Base-by-base conservation (phyloP, 2,797 vertebrate genomes). In the Rhodeus uyekii region DNA sequence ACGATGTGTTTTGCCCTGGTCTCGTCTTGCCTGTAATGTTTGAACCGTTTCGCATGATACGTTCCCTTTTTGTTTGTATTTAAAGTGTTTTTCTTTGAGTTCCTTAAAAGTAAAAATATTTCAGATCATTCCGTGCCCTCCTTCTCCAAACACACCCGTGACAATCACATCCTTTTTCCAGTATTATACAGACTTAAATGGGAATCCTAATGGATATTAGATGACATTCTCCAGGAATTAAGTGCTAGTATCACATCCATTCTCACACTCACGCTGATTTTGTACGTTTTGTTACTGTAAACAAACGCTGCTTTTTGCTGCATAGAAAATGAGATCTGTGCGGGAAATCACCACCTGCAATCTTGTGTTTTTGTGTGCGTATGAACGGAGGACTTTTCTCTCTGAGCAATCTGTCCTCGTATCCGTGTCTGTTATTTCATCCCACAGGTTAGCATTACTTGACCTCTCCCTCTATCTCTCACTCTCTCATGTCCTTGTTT, bases 351-450 rank as follows among this genome's bases (percentile, higher is more conserved):
- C 74, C 55, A 76, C 53, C 74, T 76, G 74, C 9, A 61, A 18
- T 44, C 74, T 42, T 1, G 73, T 27, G 74, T 44, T 61, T 27
- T 76, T 42, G 36, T 71, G 24, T 10, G 9, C 50, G 50, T 55
- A 24, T 24, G 10, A 55, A 13, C 53, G 4, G 12, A 58, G 0
- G 29, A 2, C 32, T 63, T 5, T 63, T 34, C n/a, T 44, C 22
- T 69, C 65, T 36, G 38, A 61, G 29, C 53, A 46, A 19, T 46
- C 55, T 14, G 38, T n/a, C 6, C 27, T 76, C 38, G 44, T 61
- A 24, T 55, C 48, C 36, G 39, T 50, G 18, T 72, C 14, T 76
- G 82, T 81, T 78, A 81, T 74, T 86, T 72, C 67, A 81, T 68
- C 71, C 78, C 69, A 64, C 75, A 27, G 39, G 46, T 78, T 68